Base-by-base conservation (phyloP, 2,888 invertebrate species). In the Allolobophora icterica region DNA sequence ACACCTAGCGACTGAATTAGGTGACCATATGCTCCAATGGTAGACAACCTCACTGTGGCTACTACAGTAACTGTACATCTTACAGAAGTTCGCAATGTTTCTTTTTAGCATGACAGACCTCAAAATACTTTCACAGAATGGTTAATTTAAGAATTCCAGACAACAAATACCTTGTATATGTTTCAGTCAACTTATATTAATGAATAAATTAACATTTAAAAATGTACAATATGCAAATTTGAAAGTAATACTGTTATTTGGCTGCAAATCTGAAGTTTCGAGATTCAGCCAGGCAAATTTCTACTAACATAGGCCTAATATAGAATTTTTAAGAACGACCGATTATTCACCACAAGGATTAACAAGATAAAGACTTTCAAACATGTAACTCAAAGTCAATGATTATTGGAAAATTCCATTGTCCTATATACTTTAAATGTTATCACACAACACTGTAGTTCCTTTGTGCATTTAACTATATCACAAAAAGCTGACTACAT, bases 281-380 rank as follows among this genome's bases (percentile, higher is more conserved):
- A 71, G 71, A 71, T 71, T 71, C 30, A 71, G 71, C 71, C 71
- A n/a, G 71, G n/a, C 71, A n/a, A n/a, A 71, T 71, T 71, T 71
- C 30, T n/a, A 71, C 30, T 71, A n/a, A n/a, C 8, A 8, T 71
- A 71, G 8, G 52, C 52, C n/a, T 71, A 71, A 71, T n/a, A 11
- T 71, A 71, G n/a, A 71, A 11, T n/a, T 71, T 71, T 71, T 71
- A 52, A 52, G 17, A 24, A 21, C 17, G 24, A 8, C n/a, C 0
- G 71, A 30, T 71, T 71, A 8, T 71, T 71, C 13, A 71, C 71
- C n/a, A 71, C 52, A 71, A 71, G n/a, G n/a, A n/a, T n/a, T 71
- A 71, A 13, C n/a, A 71, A n/a, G 71, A 71, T 71, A 24, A 52
- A 71, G 71, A 71, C 11, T 30, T 71, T 71, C 71, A 71, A 1